These are phyloP conservation scores for Pteria penguin DNA, from an alignment of 2,888 invertebrate species.

Conservation along the genomic window DNA sequence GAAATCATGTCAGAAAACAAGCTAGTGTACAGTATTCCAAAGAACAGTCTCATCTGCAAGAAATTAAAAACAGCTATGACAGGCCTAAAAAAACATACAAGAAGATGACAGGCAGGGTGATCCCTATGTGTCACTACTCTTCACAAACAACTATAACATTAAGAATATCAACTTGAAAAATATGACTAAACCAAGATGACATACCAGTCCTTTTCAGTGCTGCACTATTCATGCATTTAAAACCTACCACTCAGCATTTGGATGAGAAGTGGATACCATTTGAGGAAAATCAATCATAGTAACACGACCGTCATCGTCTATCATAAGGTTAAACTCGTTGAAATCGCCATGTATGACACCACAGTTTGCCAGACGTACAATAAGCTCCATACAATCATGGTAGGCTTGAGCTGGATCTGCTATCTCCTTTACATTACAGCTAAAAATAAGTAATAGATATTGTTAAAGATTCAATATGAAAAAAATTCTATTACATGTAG, in stretches of 20 bases:
- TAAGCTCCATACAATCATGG: slow-evolving; percentile 95
- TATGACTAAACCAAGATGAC: no score
- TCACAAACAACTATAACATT: neutral
- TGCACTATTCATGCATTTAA: no score
- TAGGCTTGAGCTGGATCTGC: slow-evolving; percentile 89
- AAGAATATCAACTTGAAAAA: neutral
- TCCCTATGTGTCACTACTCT: neutral
- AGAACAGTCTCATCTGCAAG: no score
- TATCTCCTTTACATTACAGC: slow-evolving; percentile 83
- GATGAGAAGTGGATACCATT: slow-evolving; percentile 97
- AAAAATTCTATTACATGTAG: no score
- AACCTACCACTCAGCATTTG: slow-evolving; percentile 90
- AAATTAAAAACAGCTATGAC: no score
- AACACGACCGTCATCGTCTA: slow-evolving; percentile 85
- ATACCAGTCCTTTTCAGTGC: no score
- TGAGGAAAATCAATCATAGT: slow-evolving; percentile 98
- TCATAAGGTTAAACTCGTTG: slow-evolving; percentile 99
- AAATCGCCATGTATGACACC: slow-evolving; percentile 99
- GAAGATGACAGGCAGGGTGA: neutral
- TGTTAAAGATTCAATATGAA: no score
- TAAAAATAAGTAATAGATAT: slow-evolving; percentile 38
- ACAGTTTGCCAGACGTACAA: slow-evolving; percentile 93
- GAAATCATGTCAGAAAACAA: no score
- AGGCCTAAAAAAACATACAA: neutral
- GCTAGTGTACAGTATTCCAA: no score